Base-by-base conservation (phyloP, 2,113 vertebrate species). In the Melanostigma gelatinosum region DNA sequence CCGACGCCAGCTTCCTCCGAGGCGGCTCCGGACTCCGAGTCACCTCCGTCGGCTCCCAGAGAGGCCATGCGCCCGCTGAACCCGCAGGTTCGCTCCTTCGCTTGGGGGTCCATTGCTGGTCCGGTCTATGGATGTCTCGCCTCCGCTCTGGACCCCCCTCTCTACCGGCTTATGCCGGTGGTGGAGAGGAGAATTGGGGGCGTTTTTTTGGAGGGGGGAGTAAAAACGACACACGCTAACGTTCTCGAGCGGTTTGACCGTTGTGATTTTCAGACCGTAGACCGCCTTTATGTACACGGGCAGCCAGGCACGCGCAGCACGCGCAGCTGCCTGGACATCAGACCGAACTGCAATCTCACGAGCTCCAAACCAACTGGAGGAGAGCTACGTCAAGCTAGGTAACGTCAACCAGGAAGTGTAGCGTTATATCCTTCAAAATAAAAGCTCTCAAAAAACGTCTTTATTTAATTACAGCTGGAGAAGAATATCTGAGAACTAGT, bases 21-120 rank as follows among this genome's bases (percentile, higher is more conserved):
- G 62, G 90, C 91, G 58, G 87, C 91, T 32, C 90, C 93, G 77
- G 93, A 92, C 75, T 93, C 92, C 8, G 93, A 93, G 79, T 94
- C 92, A 0, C 93, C 93, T 32, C 93, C 93, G 81, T 92, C 93
- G 52, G 91, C 93, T 80, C 93, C 93, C 16, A 92, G 85, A 15
- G 92, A 87, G 65, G 91, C 89, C 71, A 70, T 72, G 1, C 89
- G 88, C 1, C 84, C 87, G 85, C 87, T 44, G 76, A 82, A 87
- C 16, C 84, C 74, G 75, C 79, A 36, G 70, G 32, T 63, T 78
- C 81, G 79, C 20, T 85, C 77, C 65, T 83, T 87, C 50, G 80
- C 48, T 80, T 80, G 92, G 93, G 91, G 93, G 91, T 94, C 92
- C 93, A 94, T 34, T 94, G 90, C 91, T 82, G 90, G 77, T 87